Evolutionary conservation across 1,140 invertebrate species (phyloP).

Genomic region (Drosophila biarmipes): DNA sequence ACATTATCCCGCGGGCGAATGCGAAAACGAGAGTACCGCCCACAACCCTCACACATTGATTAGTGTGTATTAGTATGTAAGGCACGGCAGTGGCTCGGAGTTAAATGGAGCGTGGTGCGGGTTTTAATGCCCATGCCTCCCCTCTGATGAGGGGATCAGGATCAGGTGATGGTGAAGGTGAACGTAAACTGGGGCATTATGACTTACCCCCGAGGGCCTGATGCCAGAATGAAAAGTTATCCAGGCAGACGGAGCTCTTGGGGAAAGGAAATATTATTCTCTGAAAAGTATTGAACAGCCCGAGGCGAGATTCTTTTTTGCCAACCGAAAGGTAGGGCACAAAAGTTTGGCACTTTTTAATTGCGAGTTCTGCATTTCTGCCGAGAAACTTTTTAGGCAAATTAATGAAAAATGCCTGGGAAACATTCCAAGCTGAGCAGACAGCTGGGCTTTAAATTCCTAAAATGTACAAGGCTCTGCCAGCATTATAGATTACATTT

Average conservation of each 20-base stretch:
- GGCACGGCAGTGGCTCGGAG: slow-evolving; percentile 54
- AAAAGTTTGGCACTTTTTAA: slow-evolving; percentile 34
- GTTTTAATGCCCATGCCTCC: slow-evolving; percentile 47
- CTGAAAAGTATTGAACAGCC: slow-evolving; percentile 40
- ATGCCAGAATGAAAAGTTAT: slow-evolving; percentile 53
- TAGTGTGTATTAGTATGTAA: slow-evolving; percentile 71
- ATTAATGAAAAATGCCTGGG: slow-evolving; percentile 40
- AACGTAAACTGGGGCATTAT: slow-evolving; percentile 40
- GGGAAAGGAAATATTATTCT: slow-evolving; percentile 27
- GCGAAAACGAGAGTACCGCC: not conserved
- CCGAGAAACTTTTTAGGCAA: slow-evolving; percentile 17
- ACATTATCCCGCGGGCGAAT: slow-evolving; percentile 27
- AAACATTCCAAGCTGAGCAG: slow-evolving; percentile 26
- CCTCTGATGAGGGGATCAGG: slow-evolving; percentile 34
- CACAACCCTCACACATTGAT: slow-evolving; percentile 33
- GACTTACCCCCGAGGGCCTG: slow-evolving; percentile 15
- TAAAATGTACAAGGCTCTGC: not conserved
- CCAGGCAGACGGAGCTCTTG: slow-evolving; percentile 11
- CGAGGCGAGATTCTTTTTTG: not conserved
- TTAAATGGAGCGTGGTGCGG: slow-evolving; percentile 70
- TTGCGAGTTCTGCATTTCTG: slow-evolving; percentile 34
- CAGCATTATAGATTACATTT: not conserved
- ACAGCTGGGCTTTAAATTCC: slow-evolving; percentile 6
- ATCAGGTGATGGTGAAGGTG: slow-evolving; percentile 12
- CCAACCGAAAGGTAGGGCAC: not conserved